Percentiles rank a stretch among this genome's conserved stretches.
phyloP scores from a whole-genome alignment of 2,888 invertebrate species.

The Cryptocheilus praepositus region DNA sequence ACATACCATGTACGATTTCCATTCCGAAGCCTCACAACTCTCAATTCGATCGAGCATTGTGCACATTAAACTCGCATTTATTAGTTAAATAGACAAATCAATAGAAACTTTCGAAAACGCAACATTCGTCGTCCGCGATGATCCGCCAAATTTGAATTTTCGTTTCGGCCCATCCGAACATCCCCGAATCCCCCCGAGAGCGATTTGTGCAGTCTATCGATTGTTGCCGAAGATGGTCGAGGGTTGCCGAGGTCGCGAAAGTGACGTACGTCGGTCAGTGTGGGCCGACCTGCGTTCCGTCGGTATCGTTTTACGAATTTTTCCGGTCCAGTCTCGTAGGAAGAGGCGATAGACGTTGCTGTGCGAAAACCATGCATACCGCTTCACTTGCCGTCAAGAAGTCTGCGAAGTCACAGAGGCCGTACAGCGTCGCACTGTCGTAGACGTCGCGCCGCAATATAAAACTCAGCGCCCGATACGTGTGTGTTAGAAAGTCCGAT shows the following conservation, averaged over 20 bases:
- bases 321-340: slow-evolving; percentile 12
- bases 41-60: no score
- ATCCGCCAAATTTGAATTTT: background rate
- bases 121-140: no score
- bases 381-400: background rate
- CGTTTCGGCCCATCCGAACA: slow-evolving; percentile 37
- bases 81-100: no score
- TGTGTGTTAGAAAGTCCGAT: slow-evolving; percentile 45
- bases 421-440: slow-evolving; percentile 26
- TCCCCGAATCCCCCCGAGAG: slow-evolving; percentile 45
- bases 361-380: slow-evolving; percentile 39
- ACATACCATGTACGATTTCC: no score
- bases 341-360: slow-evolving; percentile 1
- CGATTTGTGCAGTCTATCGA: slow-evolving; percentile 61
- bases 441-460: slow-evolving; percentile 21
- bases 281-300: slow-evolving; percentile 51
- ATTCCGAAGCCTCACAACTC: no score
- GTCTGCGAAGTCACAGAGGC: slow-evolving; percentile 17
- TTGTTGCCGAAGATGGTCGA: slow-evolving; percentile 65
- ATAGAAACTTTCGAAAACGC: no score
- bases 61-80: no score
- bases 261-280: slow-evolving; percentile 59
- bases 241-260: slow-evolving; percentile 51
- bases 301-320: slow-evolving; percentile 29
- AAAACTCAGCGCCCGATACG: slow-evolving; percentile 38